phyloP scores from a whole-genome alignment of 2,888 invertebrate species.

The Boloria euphrosyne region DNA sequence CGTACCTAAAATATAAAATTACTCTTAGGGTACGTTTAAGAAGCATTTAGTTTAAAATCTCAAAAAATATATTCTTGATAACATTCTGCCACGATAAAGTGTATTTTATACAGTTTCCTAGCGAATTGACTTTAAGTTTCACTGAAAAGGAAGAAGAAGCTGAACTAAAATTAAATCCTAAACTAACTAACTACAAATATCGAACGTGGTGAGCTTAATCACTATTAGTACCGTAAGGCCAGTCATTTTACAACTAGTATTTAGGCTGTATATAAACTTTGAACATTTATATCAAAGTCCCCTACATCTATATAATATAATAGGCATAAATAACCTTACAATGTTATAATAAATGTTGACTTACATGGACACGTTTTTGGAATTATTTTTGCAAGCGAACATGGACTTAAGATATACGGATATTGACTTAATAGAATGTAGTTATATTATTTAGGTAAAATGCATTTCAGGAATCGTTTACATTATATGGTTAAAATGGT shows the following conservation, averaged over 20 bases:
- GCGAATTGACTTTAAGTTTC: no score
- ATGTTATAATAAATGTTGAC: conserved; percentile 24
- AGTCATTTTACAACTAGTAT: conserved; percentile 37
- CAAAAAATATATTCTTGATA: no score
- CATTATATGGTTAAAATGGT: conserved; percentile 32
- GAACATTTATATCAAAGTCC: conserved; percentile 40
- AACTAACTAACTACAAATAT: conserved; percentile 43
- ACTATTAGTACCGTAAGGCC: conserved; percentile 53
- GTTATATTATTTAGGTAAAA: conserved; percentile 40
- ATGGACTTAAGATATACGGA: conserved; percentile 6
- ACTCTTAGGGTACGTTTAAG: no score
- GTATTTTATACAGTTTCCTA: no score
- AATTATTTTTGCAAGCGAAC: conserved; percentile 20
- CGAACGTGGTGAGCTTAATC: conserved; percentile 79
- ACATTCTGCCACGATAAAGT: no score
- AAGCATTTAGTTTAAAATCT: no score
- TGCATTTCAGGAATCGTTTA: conserved; percentile 45
- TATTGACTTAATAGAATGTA: conserved; percentile 12
- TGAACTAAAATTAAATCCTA: conserved; percentile 37
- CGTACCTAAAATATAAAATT: no score
- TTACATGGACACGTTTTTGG: conserved; percentile 17
- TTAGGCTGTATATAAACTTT: conserved; percentile 39
- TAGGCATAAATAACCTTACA: conserved; percentile 34
- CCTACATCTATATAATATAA: conserved; percentile 36
- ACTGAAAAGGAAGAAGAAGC: conserved; percentile 23